These are phyloP conservation scores for Drusus annulatus DNA, from an alignment of 1,140 invertebrate species.

Conservation along the genomic window DNA sequence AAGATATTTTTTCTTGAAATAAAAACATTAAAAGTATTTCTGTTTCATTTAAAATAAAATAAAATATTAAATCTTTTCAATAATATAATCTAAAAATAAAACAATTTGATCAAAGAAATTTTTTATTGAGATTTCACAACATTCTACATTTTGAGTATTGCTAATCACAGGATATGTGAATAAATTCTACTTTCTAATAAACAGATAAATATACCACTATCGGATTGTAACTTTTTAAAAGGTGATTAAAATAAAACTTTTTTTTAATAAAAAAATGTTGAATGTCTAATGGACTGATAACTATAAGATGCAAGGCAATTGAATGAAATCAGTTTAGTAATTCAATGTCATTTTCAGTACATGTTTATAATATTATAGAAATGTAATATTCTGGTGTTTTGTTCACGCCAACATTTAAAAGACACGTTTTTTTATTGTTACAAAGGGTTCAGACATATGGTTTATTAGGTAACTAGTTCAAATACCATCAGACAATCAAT, in stretches of 20 bases:
- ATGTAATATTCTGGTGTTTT: too few relatives aligned
- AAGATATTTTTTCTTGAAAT: conserved; percentile 35
- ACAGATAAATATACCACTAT: conserved; percentile 5
- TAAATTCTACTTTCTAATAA: conserved; percentile 37
- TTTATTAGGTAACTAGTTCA: too few relatives aligned
- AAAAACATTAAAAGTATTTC: conserved; percentile 22
- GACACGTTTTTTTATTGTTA: too few relatives aligned
- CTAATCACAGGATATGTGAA: conserved; percentile 56
- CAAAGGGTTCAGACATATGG: too few relatives aligned
- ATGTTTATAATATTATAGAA: too few relatives aligned
- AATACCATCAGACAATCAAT: too few relatives aligned
- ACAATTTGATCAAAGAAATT: conserved; percentile 12
- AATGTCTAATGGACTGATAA: not conserved
- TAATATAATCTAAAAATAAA: not conserved
- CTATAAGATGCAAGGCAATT: too few relatives aligned
- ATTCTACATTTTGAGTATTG: conserved; percentile 52
- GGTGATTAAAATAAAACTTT: too few relatives aligned
- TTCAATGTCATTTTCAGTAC: too few relatives aligned
- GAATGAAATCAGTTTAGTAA: too few relatives aligned
- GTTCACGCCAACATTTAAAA: too few relatives aligned
- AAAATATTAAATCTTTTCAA: not conserved
- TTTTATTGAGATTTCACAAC: conserved; percentile 46
- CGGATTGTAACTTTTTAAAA: not conserved
- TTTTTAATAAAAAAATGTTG: conserved; percentile 6
- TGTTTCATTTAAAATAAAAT: conserved; percentile 19